Evolutionary conservation across 2,888 invertebrate genomes (phyloP), one percentile per base, ranked within the genome.

Genomic region (Eupithecia tripunctaria): DNA sequence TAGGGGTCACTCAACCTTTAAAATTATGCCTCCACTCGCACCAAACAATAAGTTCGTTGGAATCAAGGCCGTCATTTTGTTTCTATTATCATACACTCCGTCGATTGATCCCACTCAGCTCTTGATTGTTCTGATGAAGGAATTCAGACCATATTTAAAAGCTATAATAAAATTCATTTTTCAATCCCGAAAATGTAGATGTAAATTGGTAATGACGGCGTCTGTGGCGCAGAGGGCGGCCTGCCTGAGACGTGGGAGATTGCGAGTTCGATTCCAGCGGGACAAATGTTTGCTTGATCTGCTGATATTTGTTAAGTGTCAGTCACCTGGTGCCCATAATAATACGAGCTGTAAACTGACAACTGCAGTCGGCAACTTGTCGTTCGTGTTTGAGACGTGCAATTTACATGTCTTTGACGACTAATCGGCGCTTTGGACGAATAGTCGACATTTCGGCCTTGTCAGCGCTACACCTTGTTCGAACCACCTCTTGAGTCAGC

Each of bases 1-100:
- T 25, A 29, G 21, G 38, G 18, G n/a, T 59, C 32, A 43, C 25
- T 4, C 64, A n/a, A 32, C 38, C 29, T 21, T 63, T 41, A 59
- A 59, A 64, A 70, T 68, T 70, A 25, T 71, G 59, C 60, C 64
- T 74, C 68, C 21, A 25, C 25, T 41, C 41, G 47, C 63, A 63
- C 60, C 78, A 77, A 73, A 73, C 75, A 68, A 67, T 67, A 67
- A 71, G 68, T 67, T 69, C 81, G 89, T 88, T 88, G 85, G 75
- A 79, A 82, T 84, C 88, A 89, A 90, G 90, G 90, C 81, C 85
- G 69, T 78, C 73, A 78, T 86, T 86, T 86, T 87, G 85, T 84
- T 81, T 84, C 81, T 80, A 81, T 84, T 84, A 81, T 77, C 67
- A 66, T 74, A 63, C 67, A 74, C 68, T 59, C 62, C 21, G 66